Base-by-base conservation (phyloP, 2,888 invertebrate species). In the Microctonus brassicae region DNA sequence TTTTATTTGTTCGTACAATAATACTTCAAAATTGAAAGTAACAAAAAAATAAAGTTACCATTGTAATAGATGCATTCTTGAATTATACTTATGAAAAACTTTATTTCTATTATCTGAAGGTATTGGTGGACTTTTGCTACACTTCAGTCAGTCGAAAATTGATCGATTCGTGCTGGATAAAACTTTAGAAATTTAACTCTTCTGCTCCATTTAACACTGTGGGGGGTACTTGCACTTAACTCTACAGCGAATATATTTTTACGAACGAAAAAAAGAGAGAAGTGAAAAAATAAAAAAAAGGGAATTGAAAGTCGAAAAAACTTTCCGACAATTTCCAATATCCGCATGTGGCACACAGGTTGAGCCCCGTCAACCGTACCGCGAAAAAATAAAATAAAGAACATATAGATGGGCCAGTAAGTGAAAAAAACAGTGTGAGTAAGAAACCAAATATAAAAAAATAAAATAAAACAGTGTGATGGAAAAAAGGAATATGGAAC, bases 271-370 rank as follows among this genome's bases (percentile, higher is more conserved):
- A 17, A 47, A 4, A 47, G 9, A 47, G 47, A n/a, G n/a, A n/a
- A 47, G 47, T 47, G 7, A n/a, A 17, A 1, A 17, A 47, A 17
- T 5, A 47, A 47, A 47, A 47, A 17, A 47, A 47, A 17, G 47
- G 17, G 17, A 47, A n/a, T 17, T 47, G 47, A 47, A 47, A 26
- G 53, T 42, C 57, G 52, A n/a, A 57, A 74, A 73, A 76, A 68
- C 64, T 77, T 77, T 72, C 57, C 65, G 68, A 76, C 73, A 71
- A 76, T 74, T 77, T 77, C 75, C 76, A 76, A 77, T 74, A 76
- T 73, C 73, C 71, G 67, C 57, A 69, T 63, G 67, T 72, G 71
- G 70, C 52, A 65, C 71, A 70, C 67, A 74, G 68, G 60, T 71
- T 61, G 57, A 57, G 61, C 17, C 9, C 9, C 67, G 58, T 72